Evolutionary conservation across 1,140 invertebrate species (phyloP), one percentile per base, ranked within the genome.

Genomic region (Pogonomyrmex barbatus): DNA sequence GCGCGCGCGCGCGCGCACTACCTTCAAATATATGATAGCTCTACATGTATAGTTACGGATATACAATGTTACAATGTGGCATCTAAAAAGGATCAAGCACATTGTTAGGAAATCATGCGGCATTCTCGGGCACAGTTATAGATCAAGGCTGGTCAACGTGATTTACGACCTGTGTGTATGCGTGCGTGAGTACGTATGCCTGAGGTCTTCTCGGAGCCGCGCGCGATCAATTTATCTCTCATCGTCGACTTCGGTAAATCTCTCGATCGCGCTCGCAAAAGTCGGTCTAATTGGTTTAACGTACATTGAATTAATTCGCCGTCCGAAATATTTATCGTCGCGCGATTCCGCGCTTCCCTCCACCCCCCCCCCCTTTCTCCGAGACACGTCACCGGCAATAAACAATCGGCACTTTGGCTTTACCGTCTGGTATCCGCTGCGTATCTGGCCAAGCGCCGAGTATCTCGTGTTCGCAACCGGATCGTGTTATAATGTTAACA

Each of bases 331-430:
- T 70, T 36, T 63, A 52, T 81, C 39, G 24, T 56, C 36, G 12
- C 62, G 47, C 24, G 52, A 45, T 24, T 0, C 24, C 24, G 24
- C 50, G 4, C 45, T 30, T n/a, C n/a, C n/a, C n/a, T n/a, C n/a
- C n/a, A n/a, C n/a, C n/a, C n/a, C n/a, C 50, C 33, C 33, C 1
- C 24, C 24, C 0, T 24, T 24, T 0, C 4, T 8, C 12, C 14
- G 2, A 5, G n/a, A 70, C 24, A 45, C 56, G 30, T 71, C 39
- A 39, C 12, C 8, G 33, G 60, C 70, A 90, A 87, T 82, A 82
- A 88, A 91, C 58, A 88, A 89, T 79, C 68, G 86, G 78, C 71
- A 75, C 62, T 86, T 84, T 89, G 84, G 87, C 70, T 52, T 24
- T 67, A 63, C 3, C 45, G 65, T 79, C 39, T 68, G 73, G 52